Evolutionary conservation across 2,113 vertebrate species (phyloP).

Genomic region (Gymnarchus niloticus): DNA sequence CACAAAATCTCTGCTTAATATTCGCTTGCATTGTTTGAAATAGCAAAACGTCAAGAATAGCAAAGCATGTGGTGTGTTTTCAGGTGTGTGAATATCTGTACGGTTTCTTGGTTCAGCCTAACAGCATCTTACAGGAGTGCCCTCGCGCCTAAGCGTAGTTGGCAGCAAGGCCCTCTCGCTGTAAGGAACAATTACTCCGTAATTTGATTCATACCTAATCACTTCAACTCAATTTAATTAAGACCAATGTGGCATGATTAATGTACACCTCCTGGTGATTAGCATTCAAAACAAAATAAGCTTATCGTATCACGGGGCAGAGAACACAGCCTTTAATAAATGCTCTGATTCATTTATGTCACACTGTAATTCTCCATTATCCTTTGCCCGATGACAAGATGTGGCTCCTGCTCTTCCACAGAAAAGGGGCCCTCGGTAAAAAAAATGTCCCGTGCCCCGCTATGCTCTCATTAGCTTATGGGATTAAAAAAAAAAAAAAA

Average conservation of each 20-base stretch:
- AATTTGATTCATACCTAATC: conserved; percentile 70
- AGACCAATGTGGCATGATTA: conserved; percentile 66
- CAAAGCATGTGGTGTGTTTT: neutral
- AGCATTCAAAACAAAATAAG: conserved; percentile 67
- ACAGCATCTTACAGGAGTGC: conserved; percentile 49
- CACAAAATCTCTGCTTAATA: neutral
- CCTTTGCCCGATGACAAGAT: conserved; percentile 53
- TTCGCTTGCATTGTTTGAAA: neutral
- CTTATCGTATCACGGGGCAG: conserved; percentile 58
- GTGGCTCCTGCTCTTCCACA: conserved; percentile 40
- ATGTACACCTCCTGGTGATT: conserved; percentile 70
- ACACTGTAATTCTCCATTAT: conserved; percentile 53
- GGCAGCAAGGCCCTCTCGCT: conserved; percentile 51
- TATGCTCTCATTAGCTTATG: neutral
- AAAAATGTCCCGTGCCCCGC: neutral
- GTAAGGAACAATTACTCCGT: conserved; percentile 66
- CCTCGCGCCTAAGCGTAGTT: conserved; percentile 51
- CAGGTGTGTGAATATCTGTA: neutral
- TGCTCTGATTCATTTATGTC: conserved; percentile 64
- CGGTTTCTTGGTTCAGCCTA: neutral
- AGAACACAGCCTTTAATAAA: conserved; percentile 63
- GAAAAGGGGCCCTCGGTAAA: conserved; percentile 34
- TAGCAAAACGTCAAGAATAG: too few relatives aligned
- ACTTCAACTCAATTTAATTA: conserved; percentile 69
- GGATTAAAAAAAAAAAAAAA: neutral